Conservation (phyloP, 1,140 invertebrate genomes). For the Aphaenogaster floridana region DNA sequence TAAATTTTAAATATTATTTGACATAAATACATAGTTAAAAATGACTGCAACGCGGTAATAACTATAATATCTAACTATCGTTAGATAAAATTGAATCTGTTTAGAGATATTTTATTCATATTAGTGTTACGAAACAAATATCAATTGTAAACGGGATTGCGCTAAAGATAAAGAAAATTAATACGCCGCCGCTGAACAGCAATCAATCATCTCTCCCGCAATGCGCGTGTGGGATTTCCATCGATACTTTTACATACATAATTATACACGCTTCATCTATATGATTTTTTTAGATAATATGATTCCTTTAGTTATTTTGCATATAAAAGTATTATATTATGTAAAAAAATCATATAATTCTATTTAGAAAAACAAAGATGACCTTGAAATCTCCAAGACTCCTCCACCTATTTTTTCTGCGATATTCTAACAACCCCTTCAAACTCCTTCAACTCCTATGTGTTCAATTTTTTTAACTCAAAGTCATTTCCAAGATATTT, state of each 20-base stretch:
- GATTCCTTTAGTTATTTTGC: too few relatives aligned
- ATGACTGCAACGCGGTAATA: not conserved
- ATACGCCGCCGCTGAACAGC: conserved; percentile 61
- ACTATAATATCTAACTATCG: not conserved
- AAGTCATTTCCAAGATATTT: too few relatives aligned
- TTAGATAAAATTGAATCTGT: not conserved
- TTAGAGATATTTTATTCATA: not conserved
- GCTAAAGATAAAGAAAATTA: not conserved
- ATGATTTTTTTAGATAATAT: too few relatives aligned
- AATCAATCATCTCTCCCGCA: conserved; percentile 23
- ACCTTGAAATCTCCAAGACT: too few relatives aligned
- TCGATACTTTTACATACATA: conserved; percentile 68
- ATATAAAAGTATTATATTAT: too few relatives aligned
- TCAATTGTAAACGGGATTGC: not conserved
- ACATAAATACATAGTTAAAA: not conserved
- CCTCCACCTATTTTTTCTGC: too few relatives aligned
- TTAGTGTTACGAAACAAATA: not conserved
- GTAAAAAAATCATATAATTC: too few relatives aligned
- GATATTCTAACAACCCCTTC: too few relatives aligned
- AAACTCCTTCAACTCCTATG: too few relatives aligned
- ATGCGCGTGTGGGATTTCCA: conserved; percentile 52
- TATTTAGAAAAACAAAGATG: too few relatives aligned
- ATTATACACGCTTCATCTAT: conserved; percentile 75
- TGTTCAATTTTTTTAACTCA: too few relatives aligned
- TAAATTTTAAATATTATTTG: not conserved